phyloP scores from a whole-genome alignment of 2,113 vertebrate species.

The Copsychus sechellarum region DNA sequence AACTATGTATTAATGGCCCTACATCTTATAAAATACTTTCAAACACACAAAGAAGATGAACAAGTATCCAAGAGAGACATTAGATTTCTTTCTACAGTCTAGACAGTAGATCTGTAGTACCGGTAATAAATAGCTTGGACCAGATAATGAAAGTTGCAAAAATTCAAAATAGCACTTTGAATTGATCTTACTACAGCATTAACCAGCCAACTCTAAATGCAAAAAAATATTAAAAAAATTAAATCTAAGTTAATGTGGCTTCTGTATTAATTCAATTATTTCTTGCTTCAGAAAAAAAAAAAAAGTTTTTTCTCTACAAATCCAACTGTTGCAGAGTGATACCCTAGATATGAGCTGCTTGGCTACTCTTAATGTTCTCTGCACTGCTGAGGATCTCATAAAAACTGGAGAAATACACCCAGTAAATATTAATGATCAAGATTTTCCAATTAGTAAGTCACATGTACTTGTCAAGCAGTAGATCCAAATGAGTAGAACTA shows the following conservation, averaged over 20 bases:
- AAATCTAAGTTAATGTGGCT: not conserved
- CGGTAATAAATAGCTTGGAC: not conserved
- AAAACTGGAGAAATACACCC: constrained; percentile 25
- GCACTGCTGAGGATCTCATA: constrained; percentile 13
- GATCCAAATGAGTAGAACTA: constrained; percentile 31
- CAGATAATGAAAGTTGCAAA: not conserved
- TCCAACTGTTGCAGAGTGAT: constrained; percentile 30
- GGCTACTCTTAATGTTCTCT: constrained; percentile 45
- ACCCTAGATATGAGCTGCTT: constrained; percentile 43
- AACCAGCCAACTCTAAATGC: not conserved
- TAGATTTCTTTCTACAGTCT: not conserved
- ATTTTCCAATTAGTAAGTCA: constrained; percentile 63
- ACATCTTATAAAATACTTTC: not conserved
- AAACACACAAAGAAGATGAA: not conserved
- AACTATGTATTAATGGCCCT: not conserved
- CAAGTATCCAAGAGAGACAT: not conserved
- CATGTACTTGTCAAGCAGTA: constrained; percentile 41
- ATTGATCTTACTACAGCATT: not conserved
- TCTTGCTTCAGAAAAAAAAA: constrained; percentile 64
- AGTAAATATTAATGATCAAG: constrained; percentile 52
- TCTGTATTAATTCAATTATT: constrained; percentile 14
- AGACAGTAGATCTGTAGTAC: not conserved
- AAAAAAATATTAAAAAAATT: not conserved
- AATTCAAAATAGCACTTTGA: not conserved
- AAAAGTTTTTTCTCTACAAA: constrained; percentile 13